Conservation (phyloP, 2,888 invertebrate species). For the Cyclophora punctaria region DNA sequence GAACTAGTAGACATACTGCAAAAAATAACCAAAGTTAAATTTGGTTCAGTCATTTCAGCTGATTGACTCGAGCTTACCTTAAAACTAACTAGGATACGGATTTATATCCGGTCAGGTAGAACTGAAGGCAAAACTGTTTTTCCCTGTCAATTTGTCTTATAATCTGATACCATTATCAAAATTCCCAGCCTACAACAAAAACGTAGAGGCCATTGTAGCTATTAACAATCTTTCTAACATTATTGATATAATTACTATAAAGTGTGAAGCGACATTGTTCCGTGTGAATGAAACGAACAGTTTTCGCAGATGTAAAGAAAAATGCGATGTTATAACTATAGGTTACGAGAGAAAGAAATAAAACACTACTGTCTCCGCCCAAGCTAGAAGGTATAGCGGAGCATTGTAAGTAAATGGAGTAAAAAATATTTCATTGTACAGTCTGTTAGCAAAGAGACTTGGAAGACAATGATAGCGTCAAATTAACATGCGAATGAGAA, state of each 20-base stretch:
- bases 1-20: too few relatives aligned
- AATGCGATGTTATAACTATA: constrained; percentile 33
- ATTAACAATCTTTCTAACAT: too few relatives aligned
- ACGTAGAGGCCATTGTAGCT: too few relatives aligned
- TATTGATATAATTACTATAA: neutral
- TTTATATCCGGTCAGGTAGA: too few relatives aligned
- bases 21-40: too few relatives aligned
- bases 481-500: constrained; percentile 62
- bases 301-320: constrained; percentile 46
- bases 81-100: too few relatives aligned
- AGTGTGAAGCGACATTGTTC: constrained; percentile 14
- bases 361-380: constrained; percentile 33
- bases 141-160: too few relatives aligned
- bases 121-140: too few relatives aligned
- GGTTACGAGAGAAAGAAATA: constrained; percentile 26
- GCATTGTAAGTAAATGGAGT: constrained; percentile 46
- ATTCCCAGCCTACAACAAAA: too few relatives aligned
- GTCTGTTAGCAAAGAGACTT: constrained; percentile 49
- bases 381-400: constrained; percentile 41
- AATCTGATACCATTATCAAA: too few relatives aligned
- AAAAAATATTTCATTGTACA: constrained; percentile 62
- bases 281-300: constrained; percentile 56
- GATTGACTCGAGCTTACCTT: too few relatives aligned
- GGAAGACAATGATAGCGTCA: constrained; percentile 63
- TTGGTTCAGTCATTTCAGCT: too few relatives aligned